Evolutionary conservation across 1,140 invertebrate species (phyloP).

Genomic region (Papilio polyxenes): DNA sequence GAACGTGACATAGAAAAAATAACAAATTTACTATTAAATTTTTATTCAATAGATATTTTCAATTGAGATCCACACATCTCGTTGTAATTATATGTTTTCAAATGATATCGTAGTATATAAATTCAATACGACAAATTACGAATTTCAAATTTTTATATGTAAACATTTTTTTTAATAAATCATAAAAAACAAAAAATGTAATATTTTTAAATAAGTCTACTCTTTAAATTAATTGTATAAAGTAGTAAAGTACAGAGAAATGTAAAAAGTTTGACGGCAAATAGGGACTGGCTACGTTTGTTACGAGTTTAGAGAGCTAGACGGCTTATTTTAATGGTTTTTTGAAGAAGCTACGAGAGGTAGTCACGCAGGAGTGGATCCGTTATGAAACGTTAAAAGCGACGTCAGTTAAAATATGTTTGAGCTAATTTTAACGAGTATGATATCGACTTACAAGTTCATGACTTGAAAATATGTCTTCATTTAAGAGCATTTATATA

Average conservation of each 20-base stretch:
- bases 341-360: slow-evolving; percentile 23
- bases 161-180: too few species aligned
- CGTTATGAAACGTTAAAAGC: slow-evolving; percentile 28
- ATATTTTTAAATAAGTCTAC: too few species aligned
- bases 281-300: not conserved
- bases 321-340: slow-evolving; percentile 24
- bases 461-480: not conserved
- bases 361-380: slow-evolving; percentile 11
- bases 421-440: slow-evolving; percentile 11
- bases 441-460: not conserved
- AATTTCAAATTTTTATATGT: too few species aligned
- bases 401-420: slow-evolving; percentile 10
- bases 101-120: too few species aligned
- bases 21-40: slow-evolving; percentile 1
- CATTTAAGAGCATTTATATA: too few species aligned
- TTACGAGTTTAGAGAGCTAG: not conserved
- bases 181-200: too few species aligned
- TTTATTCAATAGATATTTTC: not conserved
- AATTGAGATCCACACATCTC: not conserved
- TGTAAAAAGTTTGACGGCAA: slow-evolving; percentile 16
- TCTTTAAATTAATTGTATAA: too few species aligned
- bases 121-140: too few species aligned
- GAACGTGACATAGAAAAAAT: slow-evolving; percentile 37
- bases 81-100: too few species aligned
- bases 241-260: not conserved